Base-by-base conservation (phyloP, 2,113 vertebrate species). In the Sisor rabdophorus region DNA sequence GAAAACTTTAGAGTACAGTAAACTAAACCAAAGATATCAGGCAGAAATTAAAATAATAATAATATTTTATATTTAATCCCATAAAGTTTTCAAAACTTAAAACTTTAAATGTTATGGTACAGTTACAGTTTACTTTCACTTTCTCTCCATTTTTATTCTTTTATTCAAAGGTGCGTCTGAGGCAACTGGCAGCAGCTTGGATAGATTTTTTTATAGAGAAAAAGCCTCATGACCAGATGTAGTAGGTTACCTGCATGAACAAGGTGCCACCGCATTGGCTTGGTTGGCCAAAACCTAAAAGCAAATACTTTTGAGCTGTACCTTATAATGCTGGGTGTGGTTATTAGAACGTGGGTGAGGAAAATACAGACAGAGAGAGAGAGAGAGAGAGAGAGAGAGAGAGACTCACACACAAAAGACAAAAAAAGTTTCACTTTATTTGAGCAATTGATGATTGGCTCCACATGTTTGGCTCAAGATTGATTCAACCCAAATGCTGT, bases 381-480 rank as follows among this genome's bases (percentile, higher is more conserved):
- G 32, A 58, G 68, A 61, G 54, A 68, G 32, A 58, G 68, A 61
- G 59, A 59, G 22, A 53, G 32, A 19, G 28, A 69, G 13, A 44
- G 52, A 47, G 60, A 50, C n/a, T n/a, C n/a, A n/a, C n/a, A n/a
- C n/a, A n/a, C n/a, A 52, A 69, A 20, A 65, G 63, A 55, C 64
- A 44, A 56, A 78, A 54, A 52, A 30, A 13, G 40, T 24, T 61
- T 77, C 71, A 17, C 2, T 59, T 32, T 74, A 19, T 53, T 11
- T 22, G 10, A 13, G 58, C 9, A 1, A 58, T 36, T 71, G 73
- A 61, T 78, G 75, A 85, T 82, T 79, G 71, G 17, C 75, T 80
- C 82, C 82, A 85, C 56, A 81, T 85, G 84, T 80, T 78, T 76
- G 76, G 73, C 74, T 73, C 22, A 19, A 58, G 71, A 80, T 50